Base-by-base conservation (phyloP, 2,113 vertebrate species). In the Pomatorhinus ruficollis region DNA sequence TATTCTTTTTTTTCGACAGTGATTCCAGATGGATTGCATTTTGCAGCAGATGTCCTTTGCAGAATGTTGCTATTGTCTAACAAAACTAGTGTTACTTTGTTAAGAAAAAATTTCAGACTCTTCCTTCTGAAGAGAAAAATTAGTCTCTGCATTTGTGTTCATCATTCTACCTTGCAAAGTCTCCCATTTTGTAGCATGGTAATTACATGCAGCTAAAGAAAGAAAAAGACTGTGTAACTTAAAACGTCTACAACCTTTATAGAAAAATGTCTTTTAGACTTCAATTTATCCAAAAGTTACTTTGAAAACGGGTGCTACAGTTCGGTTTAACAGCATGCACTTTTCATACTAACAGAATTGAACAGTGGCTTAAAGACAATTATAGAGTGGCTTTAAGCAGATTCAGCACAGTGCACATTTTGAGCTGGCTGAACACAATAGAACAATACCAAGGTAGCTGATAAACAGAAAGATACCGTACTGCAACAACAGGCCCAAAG, bases 1-100 rank as follows among this genome's bases (percentile, higher is more conserved):
- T 47, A 65, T 75, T 96, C 95, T 49, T 78, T 42, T 78, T n/a
- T 33, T 25, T 24, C 60, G 18, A 18, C 69, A 37, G 35, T 3
- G 37, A 31, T 33, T 61, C n/a, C 78, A 70, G 91, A 81, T 4
- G 44, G 69, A 54, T 57, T 54, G 16, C 2, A 70, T 93, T 96
- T 96, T 76, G 70, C 82, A 56, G 84, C 47, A 60, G 85, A 68
- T 85, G 50, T 79, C 44, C 37, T 40, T 64, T 78, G 82, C 68
- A 94, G 93, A 88, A 97, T 10, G 49, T 78, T 97, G 96, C 96
- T 97, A 15, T 89, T 97, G 54, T 98, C 98, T 90, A 98, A 8
- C 61, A 98, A 95, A 84, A 97, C 98, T 98, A 39, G 68, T 25
- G 47, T 87, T 64, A 49, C 3, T 83, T 79, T 30, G 91, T 98